Base-by-base conservation (phyloP, 1,140 invertebrate genomes). In the Branchinecta lynchi region DNA sequence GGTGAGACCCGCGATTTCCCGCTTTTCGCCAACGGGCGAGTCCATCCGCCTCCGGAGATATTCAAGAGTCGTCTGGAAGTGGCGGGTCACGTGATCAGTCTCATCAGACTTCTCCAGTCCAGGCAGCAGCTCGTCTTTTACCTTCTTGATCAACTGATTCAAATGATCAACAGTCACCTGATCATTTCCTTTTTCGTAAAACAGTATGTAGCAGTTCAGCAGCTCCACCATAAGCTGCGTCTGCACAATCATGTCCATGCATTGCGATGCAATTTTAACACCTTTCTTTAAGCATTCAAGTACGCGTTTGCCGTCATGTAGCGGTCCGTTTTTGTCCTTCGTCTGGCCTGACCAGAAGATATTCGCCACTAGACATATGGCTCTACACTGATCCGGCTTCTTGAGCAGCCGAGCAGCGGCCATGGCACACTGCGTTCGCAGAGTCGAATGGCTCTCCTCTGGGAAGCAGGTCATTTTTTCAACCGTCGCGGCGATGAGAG, bases 281-380 rank as follows among this genome's bases (percentile, higher is more conserved):
- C 91, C 93, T 79, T 98, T 98, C 78, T 96, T 97, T 68, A 99
- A 80, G 79, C 95, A 98, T 75, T 98, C 96, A 60, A 94, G 81
- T 0, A 96, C 95, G 69, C 90, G 83, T 74, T 89, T 89, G 7
- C 90, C 90, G 80, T 98, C 93, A 73, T 88, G 88, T 79, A 95
- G 87, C 78, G 86, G 81, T 70, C 84, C 85, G 66, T 82, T 81
- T n/a, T 81, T 83, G 51, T 81, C 83, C 43, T 85, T 77, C 66
- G 83, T 86, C 79, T 91, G 90, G 17, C 90, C 92, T 68, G 92
- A 94, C 96, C 96, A 98, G 80, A 97, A 98, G 60, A 98, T 84
- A 79, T 97, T 92, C 0, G 94, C 90, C 77, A 93, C 96, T 0
- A 88, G 85, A 1, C 89, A 86, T 0, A 98, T 89, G 8, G 90